Evolutionary conservation across 2,888 invertebrate species (phyloP), one percentile per base, ranked within the genome.

Genomic region (Conchocele bisecta): DNA sequence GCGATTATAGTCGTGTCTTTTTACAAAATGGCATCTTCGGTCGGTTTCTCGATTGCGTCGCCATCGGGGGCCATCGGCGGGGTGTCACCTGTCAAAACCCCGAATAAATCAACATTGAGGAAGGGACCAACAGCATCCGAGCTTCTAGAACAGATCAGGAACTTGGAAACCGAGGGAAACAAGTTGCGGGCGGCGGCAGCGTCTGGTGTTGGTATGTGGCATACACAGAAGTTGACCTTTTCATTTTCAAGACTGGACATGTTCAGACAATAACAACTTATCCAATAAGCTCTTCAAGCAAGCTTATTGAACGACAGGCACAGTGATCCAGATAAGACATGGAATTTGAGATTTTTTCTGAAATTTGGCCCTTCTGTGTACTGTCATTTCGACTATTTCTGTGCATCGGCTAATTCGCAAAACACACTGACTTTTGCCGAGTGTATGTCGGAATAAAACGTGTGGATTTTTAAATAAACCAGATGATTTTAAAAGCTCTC

Each of bases 81-180:
- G 29, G 66, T 42, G 35, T 53, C 63, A 3, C n/a, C n/a, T n/a
- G 24, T 22, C 28, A 28, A 28, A 46, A 75, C 70, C 33, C 70
- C 75, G 13, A 41, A 42, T 5, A 75, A 75, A 42, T 46, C 70
- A 7, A 64, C 64, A 15, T 50, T 35, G 4, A 44, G 75, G 13
- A 70, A 59, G 60, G 59, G 63, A n/a, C 70, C 70, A 11, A 63
- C 75, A 11, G 75, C 75, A 3, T 46, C 70, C 5, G 80, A 82
- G 41, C 65, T 82, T 13, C 59, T 82, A 9, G 83, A 86, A 24
- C 83, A 86, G 48, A 86, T 86, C 46, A 77, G 75, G 13, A 74
- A 79, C 24, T 67, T 86, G 20, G 86, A 86, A 74, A 79, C 83
- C 17, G 86, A 86, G 60, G 86, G 86, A 57, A 76, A 83, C 57